Conservation (phyloP, 2,888 invertebrate genomes). For the Drosophila meridiana region DNA sequence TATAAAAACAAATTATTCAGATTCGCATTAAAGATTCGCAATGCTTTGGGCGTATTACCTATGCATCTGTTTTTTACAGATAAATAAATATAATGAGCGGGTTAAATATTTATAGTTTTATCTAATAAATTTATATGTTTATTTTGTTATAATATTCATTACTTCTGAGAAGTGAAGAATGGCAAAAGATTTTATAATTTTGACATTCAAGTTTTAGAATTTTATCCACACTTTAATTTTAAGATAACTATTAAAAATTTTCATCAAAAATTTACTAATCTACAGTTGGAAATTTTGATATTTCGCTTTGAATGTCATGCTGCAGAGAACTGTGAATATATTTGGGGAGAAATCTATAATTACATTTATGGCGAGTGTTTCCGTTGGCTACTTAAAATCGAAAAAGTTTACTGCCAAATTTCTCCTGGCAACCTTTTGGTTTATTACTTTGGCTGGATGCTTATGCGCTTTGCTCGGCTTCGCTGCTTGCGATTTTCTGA, state of each 20-base stretch:
- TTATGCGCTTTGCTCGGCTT: conserved; percentile 31
- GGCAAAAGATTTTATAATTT: neutral
- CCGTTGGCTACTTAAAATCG: conserved; percentile 9
- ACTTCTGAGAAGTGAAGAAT: neutral
- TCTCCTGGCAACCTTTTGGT: conserved; percentile 65
- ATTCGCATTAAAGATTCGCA: conserved; percentile 57
- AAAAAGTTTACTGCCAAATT: conserved; percentile 48
- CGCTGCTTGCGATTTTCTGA: neutral
- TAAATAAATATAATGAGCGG: neutral
- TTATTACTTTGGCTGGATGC: conserved; percentile 71
- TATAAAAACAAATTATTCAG: conserved; percentile 61
- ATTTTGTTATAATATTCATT: too few relatives aligned
- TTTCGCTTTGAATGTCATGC: neutral
- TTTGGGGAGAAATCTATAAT: conserved; percentile 12
- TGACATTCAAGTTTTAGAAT: neutral
- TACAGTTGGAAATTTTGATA: neutral
- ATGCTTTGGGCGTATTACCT: neutral
- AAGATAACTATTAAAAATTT: too few relatives aligned
- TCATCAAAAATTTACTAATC: neutral
- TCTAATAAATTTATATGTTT: neutral
- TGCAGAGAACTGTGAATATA: neutral
- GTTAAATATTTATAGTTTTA: neutral
- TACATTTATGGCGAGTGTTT: conserved; percentile 26
- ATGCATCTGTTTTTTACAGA: neutral
- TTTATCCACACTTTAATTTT: too few relatives aligned